These are phyloP conservation scores for Onychorhynchus coronatus DNA, from an alignment of 2,113 vertebrate species.

Conservation along the genomic window DNA sequence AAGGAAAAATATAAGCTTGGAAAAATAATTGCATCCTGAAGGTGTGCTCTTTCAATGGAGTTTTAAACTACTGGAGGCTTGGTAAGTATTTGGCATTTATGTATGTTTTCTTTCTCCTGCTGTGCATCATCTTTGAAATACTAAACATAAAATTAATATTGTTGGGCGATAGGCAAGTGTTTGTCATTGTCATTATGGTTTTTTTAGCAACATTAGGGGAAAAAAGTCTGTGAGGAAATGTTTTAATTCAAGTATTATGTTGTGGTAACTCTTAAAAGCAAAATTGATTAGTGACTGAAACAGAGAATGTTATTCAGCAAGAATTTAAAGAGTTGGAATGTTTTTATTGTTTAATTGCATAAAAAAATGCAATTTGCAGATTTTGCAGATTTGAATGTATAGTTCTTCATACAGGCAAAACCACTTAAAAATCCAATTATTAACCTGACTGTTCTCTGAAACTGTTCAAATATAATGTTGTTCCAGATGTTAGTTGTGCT, in stretches of 20 bases:
- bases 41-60: background rate
- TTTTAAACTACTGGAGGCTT: background rate
- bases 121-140: background rate
- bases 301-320: background rate
- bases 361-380: background rate
- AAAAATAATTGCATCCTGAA: background rate
- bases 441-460: background rate
- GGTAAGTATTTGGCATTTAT: background rate
- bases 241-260: background rate
- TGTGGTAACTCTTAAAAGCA: background rate
- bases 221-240: background rate
- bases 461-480: background rate
- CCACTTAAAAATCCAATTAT: background rate
- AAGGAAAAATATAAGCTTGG: background rate
- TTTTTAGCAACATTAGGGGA: background rate
- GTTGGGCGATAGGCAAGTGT: background rate
- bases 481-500: conserved; percentile 40
- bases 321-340: background rate
- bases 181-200: background rate
- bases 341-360: background rate
- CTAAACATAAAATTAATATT: background rate
- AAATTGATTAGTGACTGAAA: background rate
- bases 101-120: background rate
- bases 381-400: background rate
- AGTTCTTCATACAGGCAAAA: background rate